phyloP scores from a whole-genome alignment of 2,888 invertebrate genomes.

The Calephelis perditalis region DNA sequence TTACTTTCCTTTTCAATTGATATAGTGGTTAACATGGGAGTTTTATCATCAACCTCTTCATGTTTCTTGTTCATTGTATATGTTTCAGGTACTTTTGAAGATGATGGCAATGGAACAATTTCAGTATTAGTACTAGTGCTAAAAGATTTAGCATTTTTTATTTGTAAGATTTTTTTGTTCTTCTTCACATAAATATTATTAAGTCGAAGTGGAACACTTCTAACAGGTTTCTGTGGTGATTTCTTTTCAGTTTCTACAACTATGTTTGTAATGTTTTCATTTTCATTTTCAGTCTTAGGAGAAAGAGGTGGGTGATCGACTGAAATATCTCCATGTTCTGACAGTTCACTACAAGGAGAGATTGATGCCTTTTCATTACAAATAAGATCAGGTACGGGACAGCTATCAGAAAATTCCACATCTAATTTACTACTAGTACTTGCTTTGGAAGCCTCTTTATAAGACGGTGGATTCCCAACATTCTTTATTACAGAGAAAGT shows the following conservation, averaged over 20 bases:
- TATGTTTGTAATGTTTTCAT: constrained; percentile 34
- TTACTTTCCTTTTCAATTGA: constrained; percentile 49
- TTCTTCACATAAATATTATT: constrained; percentile 69
- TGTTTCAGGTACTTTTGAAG: constrained; percentile 52
- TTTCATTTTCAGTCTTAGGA: constrained; percentile 37
- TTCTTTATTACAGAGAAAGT: constrained; percentile 69
- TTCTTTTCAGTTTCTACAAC: constrained; percentile 34
- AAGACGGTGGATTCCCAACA: constrained; percentile 54
- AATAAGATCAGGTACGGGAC: constrained; percentile 68
- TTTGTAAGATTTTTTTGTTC: constrained; percentile 64
- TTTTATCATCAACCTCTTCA: constrained; percentile 37
- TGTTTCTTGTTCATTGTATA: constrained; percentile 53
- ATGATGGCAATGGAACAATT: constrained; percentile 44
- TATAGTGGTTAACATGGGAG: constrained; percentile 45
- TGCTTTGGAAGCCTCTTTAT: constrained; percentile 50
- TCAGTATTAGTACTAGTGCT: constrained; percentile 30
- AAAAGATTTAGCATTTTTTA: constrained; percentile 55
- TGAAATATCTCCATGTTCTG: constrained; percentile 65
- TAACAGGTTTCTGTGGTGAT: constrained; percentile 38
- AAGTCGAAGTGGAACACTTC: constrained; percentile 41
- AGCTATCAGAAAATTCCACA: constrained; percentile 62
- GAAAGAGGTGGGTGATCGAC: constrained; percentile 47
- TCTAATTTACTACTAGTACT: constrained; percentile 53
- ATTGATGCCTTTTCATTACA: constrained; percentile 74
- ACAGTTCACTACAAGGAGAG: constrained; percentile 70